Percentiles rank a stretch among this genome's conserved stretches.
Evolutionary conservation across 1,140 invertebrate genomes (phyloP).

Genomic region (Oreohelix idahoensis): DNA sequence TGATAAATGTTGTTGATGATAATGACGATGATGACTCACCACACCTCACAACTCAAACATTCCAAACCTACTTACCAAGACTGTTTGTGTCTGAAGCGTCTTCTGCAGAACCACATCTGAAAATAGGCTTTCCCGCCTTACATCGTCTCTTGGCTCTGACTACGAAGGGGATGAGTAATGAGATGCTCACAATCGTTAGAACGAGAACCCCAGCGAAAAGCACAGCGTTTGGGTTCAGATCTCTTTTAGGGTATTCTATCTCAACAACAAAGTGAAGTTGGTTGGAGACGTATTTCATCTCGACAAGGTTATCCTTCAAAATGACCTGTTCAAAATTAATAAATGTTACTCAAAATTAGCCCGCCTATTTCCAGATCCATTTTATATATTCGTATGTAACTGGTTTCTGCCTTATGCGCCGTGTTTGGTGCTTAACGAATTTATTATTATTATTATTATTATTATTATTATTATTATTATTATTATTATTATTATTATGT

Average conservation of each 20-base stretch:
- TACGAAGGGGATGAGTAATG: constrained; percentile 37
- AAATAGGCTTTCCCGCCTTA: constrained; percentile 41
- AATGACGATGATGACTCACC: too few species aligned
- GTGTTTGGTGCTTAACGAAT: too few species aligned
- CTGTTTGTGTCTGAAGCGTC: neutral
- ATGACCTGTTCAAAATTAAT: neutral
- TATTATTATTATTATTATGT: too few species aligned
- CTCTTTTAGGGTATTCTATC: constrained; percentile 14
- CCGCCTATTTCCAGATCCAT: too few species aligned
- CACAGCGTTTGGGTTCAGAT: constrained; percentile 30
- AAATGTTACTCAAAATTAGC: too few species aligned
- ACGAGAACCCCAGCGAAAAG: constrained; percentile 38
- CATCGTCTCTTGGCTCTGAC: constrained; percentile 34
- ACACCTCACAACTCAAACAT: too few species aligned
- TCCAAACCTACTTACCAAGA: constrained; percentile 2
- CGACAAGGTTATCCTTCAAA: constrained; percentile 7
- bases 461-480: too few species aligned
- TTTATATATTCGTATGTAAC: too few species aligned
- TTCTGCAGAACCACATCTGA: constrained; percentile 19
- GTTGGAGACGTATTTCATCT: constrained; percentile 35
- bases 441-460: too few species aligned
- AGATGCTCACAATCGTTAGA: constrained; percentile 29
- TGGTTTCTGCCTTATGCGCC: too few species aligned
- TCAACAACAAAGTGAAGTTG: constrained; percentile 35
- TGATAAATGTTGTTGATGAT: too few species aligned